Evolutionary conservation across 2,113 vertebrate genomes (phyloP).

Genomic region (Lates calcarifer): DNA sequence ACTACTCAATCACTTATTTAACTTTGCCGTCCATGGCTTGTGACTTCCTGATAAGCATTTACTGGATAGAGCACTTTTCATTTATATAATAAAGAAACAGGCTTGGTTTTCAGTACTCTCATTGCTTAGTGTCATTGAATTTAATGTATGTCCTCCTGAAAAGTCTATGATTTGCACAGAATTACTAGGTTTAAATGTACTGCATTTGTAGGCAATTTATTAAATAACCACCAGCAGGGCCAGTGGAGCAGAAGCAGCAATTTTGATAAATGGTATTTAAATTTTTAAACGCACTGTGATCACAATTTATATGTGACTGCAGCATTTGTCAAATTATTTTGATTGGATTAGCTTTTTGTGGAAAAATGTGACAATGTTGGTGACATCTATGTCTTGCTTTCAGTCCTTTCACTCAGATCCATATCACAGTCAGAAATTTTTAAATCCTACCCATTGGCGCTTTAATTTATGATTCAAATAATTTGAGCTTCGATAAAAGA

Average conservation of each 20-base stretch:
- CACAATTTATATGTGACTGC: not conserved
- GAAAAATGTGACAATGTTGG: not conserved
- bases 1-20: not conserved
- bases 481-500: not conserved
- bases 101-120: not conserved
- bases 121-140: not conserved
- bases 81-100: not conserved
- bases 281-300: not conserved
- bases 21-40: not conserved
- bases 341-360: not conserved
- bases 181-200: not conserved
- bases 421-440: not conserved
- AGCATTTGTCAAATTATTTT: not conserved
- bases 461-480: not conserved
- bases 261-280: not conserved
- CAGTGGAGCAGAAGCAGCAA: not conserved
- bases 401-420: not conserved
- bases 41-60: not conserved
- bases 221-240: not conserved
- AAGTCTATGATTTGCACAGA: not conserved
- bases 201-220: not conserved
- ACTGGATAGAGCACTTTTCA: not conserved
- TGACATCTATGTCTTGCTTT: not conserved
- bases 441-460: not conserved
- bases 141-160: not conserved